phyloP scores from a whole-genome alignment of 2,888 invertebrate species.

The Griposia aprilina region DNA sequence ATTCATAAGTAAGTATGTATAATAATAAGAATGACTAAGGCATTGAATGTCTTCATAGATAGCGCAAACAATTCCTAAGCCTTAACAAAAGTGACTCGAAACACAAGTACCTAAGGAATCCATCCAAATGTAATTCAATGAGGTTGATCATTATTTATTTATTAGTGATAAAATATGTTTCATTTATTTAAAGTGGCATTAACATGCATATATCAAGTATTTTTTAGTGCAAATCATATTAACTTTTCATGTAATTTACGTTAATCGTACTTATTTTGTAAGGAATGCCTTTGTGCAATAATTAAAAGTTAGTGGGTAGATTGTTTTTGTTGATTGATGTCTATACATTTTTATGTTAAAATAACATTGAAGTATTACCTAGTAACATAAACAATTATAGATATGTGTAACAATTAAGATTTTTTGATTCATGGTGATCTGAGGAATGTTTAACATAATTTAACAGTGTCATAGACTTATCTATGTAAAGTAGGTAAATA shows the following conservation, averaged over 20 bases:
- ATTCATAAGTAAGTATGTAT: constrained; percentile 62
- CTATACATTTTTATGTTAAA: constrained; percentile 54
- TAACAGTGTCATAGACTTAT: constrained; percentile 69
- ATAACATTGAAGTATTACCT: constrained; percentile 55
- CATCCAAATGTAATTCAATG: constrained; percentile 62
- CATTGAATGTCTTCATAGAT: constrained; percentile 59
- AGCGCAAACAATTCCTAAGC: constrained; percentile 57
- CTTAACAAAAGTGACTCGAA: constrained; percentile 57
- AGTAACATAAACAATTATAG: constrained; percentile 50
- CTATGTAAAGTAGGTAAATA: constrained; percentile 59
- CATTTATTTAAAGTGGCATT: constrained; percentile 54
- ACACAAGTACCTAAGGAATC: constrained; percentile 63
- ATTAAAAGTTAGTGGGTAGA: constrained; percentile 62
- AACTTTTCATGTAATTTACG: constrained; percentile 54
- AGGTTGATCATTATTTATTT: constrained; percentile 66
- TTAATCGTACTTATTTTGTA: constrained; percentile 59
- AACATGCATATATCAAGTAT: constrained; percentile 60
- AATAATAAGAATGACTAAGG: constrained; percentile 66
- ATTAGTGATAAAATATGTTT: constrained; percentile 53
- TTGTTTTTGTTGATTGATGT: constrained; percentile 61
- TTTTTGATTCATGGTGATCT: constrained; percentile 58
- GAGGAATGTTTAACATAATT: constrained; percentile 63
- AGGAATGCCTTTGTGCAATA: constrained; percentile 76
- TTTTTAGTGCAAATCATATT: constrained; percentile 66
- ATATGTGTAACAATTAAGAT: constrained; percentile 56